These are phyloP conservation scores for Sinocyclocheilus anophthalmus DNA, from an alignment of 2,113 vertebrate genomes.

Conservation along the genomic window DNA sequence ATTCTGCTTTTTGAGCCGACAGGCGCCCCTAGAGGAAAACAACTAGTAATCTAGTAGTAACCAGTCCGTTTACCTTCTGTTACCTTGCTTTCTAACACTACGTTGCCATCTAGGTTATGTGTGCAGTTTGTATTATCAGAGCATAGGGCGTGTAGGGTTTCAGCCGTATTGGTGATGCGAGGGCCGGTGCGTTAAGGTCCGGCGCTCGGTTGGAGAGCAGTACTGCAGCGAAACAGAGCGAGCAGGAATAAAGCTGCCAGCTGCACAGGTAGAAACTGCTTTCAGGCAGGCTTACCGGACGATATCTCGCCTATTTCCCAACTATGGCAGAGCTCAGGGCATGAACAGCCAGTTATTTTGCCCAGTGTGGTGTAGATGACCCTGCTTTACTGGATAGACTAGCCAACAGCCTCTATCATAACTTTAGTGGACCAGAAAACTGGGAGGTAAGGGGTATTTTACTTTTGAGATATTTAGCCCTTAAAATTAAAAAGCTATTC, in stretches of 20 bases:
- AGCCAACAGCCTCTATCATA: constrained; percentile 80
- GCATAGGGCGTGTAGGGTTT: neutral
- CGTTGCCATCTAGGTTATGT: neutral
- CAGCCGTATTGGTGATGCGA: constrained; percentile 55
- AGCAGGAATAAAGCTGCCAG: constrained; percentile 74
- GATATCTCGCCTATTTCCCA: constrained; percentile 80
- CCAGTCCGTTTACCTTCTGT: neutral
- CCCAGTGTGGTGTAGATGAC: constrained; percentile 75
- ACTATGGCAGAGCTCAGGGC: constrained; percentile 82
- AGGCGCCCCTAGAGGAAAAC: constrained; percentile 5
- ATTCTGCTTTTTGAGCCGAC: neutral
- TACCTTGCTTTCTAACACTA: neutral
- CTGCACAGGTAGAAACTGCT: constrained; percentile 68
- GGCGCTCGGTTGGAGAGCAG: constrained; percentile 80
- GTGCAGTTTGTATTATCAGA: neutral
- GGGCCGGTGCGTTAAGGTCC: constrained; percentile 78
- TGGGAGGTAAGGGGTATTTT: constrained; percentile 79
- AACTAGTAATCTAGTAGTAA: too few relatives aligned
- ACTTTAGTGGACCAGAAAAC: constrained; percentile 76
- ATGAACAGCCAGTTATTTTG: constrained; percentile 79
- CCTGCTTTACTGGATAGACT: constrained; percentile 67
- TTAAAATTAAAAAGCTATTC: neutral
- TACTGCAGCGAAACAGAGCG: constrained; percentile 80
- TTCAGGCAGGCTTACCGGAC: constrained; percentile 74
- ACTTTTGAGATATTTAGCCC: neutral